Evolutionary conservation across 2,113 vertebrate genomes (phyloP), one percentile per base, ranked within the genome.

Genomic region (Struthidea cinerea): DNA sequence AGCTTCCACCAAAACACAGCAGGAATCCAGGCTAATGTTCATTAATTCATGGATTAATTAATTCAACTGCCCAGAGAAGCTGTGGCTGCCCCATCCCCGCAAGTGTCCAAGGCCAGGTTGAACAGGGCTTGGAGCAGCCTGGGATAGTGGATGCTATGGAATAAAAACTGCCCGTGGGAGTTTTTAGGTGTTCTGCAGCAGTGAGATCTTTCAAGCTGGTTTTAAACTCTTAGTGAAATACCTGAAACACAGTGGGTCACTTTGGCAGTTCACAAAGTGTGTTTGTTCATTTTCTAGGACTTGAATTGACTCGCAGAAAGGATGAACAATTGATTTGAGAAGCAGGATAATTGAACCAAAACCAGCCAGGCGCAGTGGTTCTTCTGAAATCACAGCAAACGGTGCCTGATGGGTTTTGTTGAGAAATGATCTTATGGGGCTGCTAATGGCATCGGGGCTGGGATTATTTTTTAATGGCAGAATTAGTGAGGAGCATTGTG

Each of bases 1-100:
- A 97, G 44, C 78, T 84, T 96, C 84, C 50, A 78, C 91, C 76
- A 96, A 95, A 97, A 95, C 44, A 13, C 65, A 78, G 56, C 67
- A 88, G 94, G 91, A 97, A 93, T 95, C 87, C 71, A 69, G 90
- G 83, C 91, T 91, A 87, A 80, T 93, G 64, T 97, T 94, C 71
- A 61, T 97, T 89, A 97, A 94, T 97, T 97, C 26, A 26, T 88
- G 94, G 65, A 63, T 73, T 35, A 27, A 49, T 49, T 56, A 49
- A 41, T 63, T 71, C 57, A 63, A 0, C 65, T 79, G 56, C 65
- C 56, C 49, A 56, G 24, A 41, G 41, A 6, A 55, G 20, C 46
- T 60, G 63, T 37, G 73, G 41, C 56, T 79, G 23, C 65, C 64
- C 39, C 20, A 30, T 70, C 47, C n/a, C 41, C 30, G 41, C 13